A percentile compares a stretch with the other conserved stretches of the same genome.
Evolutionary conservation across 30 jellyfish, hydroid and myxozoan species (phyloP).

Genomic region (Aurelia sp.): DNA sequence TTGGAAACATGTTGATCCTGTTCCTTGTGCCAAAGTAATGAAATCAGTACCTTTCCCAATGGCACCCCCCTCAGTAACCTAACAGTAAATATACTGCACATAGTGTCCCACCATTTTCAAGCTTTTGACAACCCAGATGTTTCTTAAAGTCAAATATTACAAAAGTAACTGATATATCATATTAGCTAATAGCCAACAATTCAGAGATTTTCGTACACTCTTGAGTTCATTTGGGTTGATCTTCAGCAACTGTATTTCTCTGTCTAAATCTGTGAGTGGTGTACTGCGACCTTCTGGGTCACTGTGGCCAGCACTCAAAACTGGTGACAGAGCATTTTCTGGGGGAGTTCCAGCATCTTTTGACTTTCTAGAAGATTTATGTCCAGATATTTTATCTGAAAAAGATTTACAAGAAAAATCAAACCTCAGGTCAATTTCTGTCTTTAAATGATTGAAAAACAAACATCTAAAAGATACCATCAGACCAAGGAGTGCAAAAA

Average conservation of each 20-base stretch:
- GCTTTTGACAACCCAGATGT: too few relatives aligned
- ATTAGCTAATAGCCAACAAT: background rate
- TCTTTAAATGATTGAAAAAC: too few relatives aligned
- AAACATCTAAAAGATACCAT: too few relatives aligned
- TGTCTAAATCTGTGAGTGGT: conserved; percentile 2
- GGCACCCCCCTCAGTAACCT: too few relatives aligned
- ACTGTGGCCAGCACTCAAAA: conserved; percentile 21
- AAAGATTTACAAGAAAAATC: background rate
- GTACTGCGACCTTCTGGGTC: conserved; percentile 4
- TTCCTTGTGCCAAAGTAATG: too few relatives aligned
- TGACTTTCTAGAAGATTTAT: conserved; percentile 40
- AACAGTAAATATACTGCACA: too few relatives aligned
- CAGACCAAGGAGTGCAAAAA: too few relatives aligned
- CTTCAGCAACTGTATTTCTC: conserved; percentile 38
- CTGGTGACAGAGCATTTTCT: conserved; percentile 55
- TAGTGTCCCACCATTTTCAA: too few relatives aligned
- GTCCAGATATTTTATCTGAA: conserved; percentile 25
- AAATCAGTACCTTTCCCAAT: too few relatives aligned
- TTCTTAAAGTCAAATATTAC: too few relatives aligned
- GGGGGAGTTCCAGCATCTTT: conserved; percentile 76
- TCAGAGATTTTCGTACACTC: conserved; percentile 24
- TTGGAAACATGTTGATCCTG: too few relatives aligned
- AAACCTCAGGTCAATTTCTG: too few relatives aligned
- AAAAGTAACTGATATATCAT: background rate
- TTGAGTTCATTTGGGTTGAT: conserved; percentile 57